Evolutionary conservation across 2,888 invertebrate genomes (phyloP).

Genomic region (Vandiemenella viatica): DNA sequence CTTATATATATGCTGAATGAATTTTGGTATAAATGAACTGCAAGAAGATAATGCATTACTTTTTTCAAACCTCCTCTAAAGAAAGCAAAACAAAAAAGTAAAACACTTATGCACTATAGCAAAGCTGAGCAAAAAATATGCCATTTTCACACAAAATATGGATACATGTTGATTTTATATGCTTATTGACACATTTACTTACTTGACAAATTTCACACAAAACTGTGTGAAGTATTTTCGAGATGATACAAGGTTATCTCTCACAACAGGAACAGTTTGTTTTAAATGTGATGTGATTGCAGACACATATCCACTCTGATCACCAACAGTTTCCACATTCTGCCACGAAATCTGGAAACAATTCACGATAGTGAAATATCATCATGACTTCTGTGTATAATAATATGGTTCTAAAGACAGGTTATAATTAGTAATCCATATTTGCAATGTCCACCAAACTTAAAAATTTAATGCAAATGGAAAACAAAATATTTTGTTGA

Average conservation of each 20-base stretch:
- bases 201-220: conserved; percentile 87
- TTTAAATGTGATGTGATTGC: conserved; percentile 76
- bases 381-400: too few species aligned
- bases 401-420: too few species aligned
- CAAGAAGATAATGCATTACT: conserved; percentile 17
- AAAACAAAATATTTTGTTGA: too few species aligned
- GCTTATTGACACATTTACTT: too few species aligned
- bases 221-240: conserved; percentile 97
- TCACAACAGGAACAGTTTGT: conserved; percentile 69
- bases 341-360: conserved; percentile 77
- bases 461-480: conserved; percentile 2
- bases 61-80: conserved; percentile 24
- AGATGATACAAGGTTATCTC: conserved; percentile 80
- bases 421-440: too few species aligned
- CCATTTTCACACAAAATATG: too few species aligned
- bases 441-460: background rate
- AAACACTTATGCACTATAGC: background rate
- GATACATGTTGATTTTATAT: too few species aligned
- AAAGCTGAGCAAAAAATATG: too few species aligned
- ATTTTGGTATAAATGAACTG: conserved; percentile 86
- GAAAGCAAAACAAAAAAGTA: background rate
- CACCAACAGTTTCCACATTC: conserved; percentile 84
- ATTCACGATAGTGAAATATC: background rate
- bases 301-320: conserved; percentile 90
- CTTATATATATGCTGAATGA: conserved; percentile 77